Evolutionary conservation across 2,888 invertebrate genomes (phyloP).

Genomic region (Caenorhabditis becei): DNA sequence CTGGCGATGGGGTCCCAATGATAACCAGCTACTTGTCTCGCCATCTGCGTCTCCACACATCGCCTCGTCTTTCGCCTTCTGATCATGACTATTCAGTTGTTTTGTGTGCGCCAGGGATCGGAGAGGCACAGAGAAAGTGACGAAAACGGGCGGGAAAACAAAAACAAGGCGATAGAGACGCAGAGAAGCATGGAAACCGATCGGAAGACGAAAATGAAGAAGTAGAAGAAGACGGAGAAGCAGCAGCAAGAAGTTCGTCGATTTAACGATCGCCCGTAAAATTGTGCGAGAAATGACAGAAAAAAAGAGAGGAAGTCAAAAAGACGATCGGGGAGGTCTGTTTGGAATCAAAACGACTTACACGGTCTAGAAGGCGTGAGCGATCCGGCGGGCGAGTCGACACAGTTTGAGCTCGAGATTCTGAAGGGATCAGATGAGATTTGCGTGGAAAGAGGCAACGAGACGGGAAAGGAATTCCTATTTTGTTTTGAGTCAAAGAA

Average conservation of each 20-base stretch:
- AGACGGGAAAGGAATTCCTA: neutral
- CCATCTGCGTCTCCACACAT: conserved; percentile 34
- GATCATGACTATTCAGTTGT: conserved; percentile 14
- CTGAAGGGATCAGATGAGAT: conserved; percentile 18
- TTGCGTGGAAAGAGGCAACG: neutral
- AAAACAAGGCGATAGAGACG: conserved; percentile 11
- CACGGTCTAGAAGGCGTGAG: conserved; percentile 54
- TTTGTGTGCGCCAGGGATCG: conserved; percentile 8
- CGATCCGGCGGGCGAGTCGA: conserved; percentile 32
- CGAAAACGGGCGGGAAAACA: conserved; percentile 16
- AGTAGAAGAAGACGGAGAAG: conserved; percentile 20
- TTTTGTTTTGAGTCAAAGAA: neutral
- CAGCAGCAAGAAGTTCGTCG: conserved; percentile 4
- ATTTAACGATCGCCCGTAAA: conserved; percentile 13
- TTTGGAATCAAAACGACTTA: conserved; percentile 10
- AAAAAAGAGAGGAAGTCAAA: neutral
- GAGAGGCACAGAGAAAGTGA: conserved; percentile 5
- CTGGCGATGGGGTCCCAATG: conserved; percentile 35
- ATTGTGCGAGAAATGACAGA: conserved; percentile 10
- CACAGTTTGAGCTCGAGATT: conserved; percentile 52
- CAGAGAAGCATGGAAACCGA: conserved; percentile 6
- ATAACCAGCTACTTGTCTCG: conserved; percentile 42
- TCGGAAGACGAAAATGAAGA: conserved; percentile 13
- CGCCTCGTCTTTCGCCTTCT: neutral
- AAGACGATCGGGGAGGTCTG: neutral